These are phyloP conservation scores for Melipona bicolor DNA, from an alignment of 2,888 invertebrate species.

Conservation along the genomic window DNA sequence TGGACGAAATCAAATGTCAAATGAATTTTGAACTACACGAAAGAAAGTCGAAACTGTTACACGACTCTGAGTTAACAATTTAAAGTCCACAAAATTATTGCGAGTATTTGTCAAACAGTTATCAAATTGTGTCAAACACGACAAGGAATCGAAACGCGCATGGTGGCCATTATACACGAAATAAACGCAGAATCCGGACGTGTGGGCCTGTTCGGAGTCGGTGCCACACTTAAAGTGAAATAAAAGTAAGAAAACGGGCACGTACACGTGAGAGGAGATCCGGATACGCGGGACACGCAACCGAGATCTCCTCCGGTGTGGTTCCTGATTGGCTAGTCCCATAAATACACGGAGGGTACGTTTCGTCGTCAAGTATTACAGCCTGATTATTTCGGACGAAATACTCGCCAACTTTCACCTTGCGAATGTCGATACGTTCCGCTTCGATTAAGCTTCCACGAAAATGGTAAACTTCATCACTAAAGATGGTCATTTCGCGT, in stretches of 20 bases:
- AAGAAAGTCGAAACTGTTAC: no score
- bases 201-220: slow-evolving; percentile 25
- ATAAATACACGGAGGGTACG: slow-evolving; percentile 45
- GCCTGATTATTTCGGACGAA: slow-evolving; percentile 53
- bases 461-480: slow-evolving; percentile 17
- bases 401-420: slow-evolving; percentile 57
- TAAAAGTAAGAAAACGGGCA: slow-evolving; percentile 57
- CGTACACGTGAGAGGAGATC: slow-evolving; percentile 64
- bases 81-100: no score
- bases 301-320: slow-evolving; percentile 25
- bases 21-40: no score
- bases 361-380: slow-evolving; percentile 53
- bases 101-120: no score
- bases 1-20: no score
- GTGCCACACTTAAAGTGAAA: slow-evolving; percentile 61
- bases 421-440: slow-evolving; percentile 43
- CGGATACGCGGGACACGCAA: slow-evolving; percentile 55
- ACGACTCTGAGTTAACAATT: no score
- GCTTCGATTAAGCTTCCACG: slow-evolving; percentile 47
- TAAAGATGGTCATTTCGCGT: neutral
- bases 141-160: slow-evolving; percentile 5
- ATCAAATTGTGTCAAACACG: no score
- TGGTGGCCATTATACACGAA: slow-evolving; percentile 2
- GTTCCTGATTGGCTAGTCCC: slow-evolving; percentile 47
- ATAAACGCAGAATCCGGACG: slow-evolving; percentile 53